Evolutionary conservation across 2,888 invertebrate genomes (phyloP), one percentile per base, ranked within the genome.

Genomic region (Orthonychiurus folsomi): DNA sequence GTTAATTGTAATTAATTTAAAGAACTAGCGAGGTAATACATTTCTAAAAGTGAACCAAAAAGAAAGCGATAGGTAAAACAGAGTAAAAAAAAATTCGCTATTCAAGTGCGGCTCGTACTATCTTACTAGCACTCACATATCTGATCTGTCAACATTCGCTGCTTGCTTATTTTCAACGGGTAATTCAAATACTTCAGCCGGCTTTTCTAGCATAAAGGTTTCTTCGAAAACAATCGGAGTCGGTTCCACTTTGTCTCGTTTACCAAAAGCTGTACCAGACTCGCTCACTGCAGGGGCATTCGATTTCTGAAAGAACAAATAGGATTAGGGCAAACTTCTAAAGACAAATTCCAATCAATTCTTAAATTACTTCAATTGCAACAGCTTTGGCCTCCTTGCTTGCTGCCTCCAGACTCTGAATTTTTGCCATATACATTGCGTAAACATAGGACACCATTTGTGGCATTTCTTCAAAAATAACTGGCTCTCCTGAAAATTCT

Each of bases 391-490:
- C 23, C n/a, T 3, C 52, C n/a, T 52, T 52, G 23, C n/a, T 3
- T 24, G 27, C 56, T 21, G 26, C 56, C 55, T 55, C 27, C 56
- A 12, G 59, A 50, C 80, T 80, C 63, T 85, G 83, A 60, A 91
- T 84, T 74, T 86, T 84, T 59, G 85, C 82, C 75, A 88, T 83
- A 77, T 97, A 97, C 79, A 92, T 86, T 74, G 93, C 88, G 78
- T 90, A 94, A 0, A 97, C 96, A 79, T 90, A 93, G 75, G 90
- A 86, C 1, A 93, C 92, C 89, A 96, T 93, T 75, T 94, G 89
- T 1, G 91, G 85, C 90, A 97, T 95, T 77, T 93, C 89, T 66
- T 85, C 80, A 21, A 89, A 84, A 50, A 85, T 79, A 74, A 89
- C 80, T 3, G 84, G 80, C 26, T 69, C 68, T 21, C 27, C 61